These are phyloP conservation scores for Cranoglanis bouderius DNA, from an alignment of 2,113 vertebrate genomes.

Conservation along the genomic window DNA sequence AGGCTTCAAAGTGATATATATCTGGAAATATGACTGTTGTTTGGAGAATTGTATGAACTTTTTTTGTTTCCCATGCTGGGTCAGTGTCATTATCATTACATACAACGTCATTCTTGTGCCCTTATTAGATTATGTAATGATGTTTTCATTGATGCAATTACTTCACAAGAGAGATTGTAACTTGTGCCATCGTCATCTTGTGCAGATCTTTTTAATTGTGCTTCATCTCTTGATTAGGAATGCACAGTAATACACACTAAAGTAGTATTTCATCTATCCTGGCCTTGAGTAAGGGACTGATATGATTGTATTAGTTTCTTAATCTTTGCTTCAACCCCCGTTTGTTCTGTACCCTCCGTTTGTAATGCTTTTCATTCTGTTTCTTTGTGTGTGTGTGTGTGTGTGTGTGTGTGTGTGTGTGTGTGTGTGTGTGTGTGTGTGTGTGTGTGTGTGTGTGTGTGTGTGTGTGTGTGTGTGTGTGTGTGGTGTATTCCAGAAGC, in stretches of 20 bases:
- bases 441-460: conserved; percentile 15
- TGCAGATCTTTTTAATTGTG: neutral
- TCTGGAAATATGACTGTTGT: neutral
- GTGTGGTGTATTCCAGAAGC: conserved; percentile 21
- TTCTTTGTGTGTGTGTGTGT: neutral
- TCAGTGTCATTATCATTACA: neutral
- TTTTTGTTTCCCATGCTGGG: neutral
- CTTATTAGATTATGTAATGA: conserved; percentile 39
- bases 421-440: conserved; percentile 13
- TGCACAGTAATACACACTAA: neutral
- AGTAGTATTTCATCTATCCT: neutral
- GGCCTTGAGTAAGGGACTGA: neutral
- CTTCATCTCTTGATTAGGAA: neutral
- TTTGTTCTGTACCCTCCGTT: neutral
- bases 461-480: conserved; percentile 38
- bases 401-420: neutral
- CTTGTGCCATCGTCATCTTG: neutral
- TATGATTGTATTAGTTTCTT: neutral
- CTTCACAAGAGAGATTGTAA: neutral
- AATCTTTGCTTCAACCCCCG: neutral
- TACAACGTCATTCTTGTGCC: conserved; percentile 16
- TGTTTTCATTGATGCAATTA: conserved; percentile 3
- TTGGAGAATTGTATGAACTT: neutral
- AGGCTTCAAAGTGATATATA: neutral
- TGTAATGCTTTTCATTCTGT: neutral